Evolutionary conservation across 2,797 vertebrate species (phyloP).

Genomic region (Staurois parvus): DNA sequence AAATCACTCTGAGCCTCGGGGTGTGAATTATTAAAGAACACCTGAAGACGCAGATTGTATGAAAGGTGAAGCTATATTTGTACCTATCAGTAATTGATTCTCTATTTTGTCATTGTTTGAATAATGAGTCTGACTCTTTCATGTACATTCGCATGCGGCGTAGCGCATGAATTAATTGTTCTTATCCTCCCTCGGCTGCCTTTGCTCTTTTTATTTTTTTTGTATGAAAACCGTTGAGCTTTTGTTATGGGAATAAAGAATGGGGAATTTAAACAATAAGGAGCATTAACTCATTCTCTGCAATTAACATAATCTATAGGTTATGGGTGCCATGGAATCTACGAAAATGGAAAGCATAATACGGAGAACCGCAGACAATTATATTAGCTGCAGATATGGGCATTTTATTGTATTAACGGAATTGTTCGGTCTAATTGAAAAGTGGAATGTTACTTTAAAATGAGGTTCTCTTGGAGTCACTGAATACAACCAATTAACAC

Average conservation of each 20-base stretch:
- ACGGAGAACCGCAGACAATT: not conserved
- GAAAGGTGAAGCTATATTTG: constrained; percentile 22
- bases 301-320: constrained; percentile 44
- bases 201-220: not conserved
- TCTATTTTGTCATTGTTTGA: constrained; percentile 12
- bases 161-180: constrained; percentile 6
- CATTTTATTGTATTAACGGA: not conserved
- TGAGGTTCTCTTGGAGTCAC: not conserved
- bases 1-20: not conserved
- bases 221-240: constrained; percentile 10
- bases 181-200: constrained; percentile 1
- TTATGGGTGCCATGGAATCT: not conserved
- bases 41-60: not conserved
- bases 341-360: not conserved
- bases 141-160: not conserved
- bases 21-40: not conserved
- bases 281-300: not conserved
- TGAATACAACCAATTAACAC: not conserved
- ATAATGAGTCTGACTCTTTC: constrained; percentile 28
- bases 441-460: not conserved
- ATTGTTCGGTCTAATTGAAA: not conserved
- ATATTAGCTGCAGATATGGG: not conserved
- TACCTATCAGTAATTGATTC: constrained; percentile 26
- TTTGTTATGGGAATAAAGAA: constrained; percentile 29
- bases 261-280: constrained; percentile 2